Percentiles rank a stretch among this genome's conserved stretches.
phyloP scores from a whole-genome alignment of 2,797 vertebrate genomes.

The Anguilla obscura region DNA sequence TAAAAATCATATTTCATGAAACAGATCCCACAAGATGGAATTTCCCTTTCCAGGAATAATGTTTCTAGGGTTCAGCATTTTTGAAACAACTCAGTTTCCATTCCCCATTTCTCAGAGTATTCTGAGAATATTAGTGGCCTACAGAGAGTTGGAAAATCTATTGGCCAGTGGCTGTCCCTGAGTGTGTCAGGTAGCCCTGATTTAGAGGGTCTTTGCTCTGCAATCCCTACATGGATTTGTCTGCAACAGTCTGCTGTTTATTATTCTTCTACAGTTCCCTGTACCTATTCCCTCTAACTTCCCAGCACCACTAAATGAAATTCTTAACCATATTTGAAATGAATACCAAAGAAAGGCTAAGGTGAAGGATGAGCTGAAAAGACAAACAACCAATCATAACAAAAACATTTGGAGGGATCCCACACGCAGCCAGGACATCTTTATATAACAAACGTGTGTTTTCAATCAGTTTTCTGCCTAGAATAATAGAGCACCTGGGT shows the following conservation, averaged over 20 bases:
- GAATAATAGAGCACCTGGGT: neutral
- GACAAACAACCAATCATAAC: neutral
- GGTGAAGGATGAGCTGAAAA: neutral
- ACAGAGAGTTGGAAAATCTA: neutral
- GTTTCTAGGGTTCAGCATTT: neutral
- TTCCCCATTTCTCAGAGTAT: neutral
- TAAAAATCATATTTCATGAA: too few relatives aligned
- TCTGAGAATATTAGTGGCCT: neutral
- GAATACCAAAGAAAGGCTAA: neutral
- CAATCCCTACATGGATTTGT: neutral
- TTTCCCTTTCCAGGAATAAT: neutral
- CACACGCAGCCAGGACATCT: constrained; percentile 18
- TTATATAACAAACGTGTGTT: constrained; percentile 32
- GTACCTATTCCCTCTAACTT: neutral
- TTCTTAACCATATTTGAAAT: neutral
- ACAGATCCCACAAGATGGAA: neutral
- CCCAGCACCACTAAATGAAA: neutral
- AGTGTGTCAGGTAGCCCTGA: neutral
- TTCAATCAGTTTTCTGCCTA: neutral
- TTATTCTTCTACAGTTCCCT: neutral
- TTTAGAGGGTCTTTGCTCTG: neutral
- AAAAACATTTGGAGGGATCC: constrained; percentile 32
- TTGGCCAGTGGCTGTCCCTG: neutral
- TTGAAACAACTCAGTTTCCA: neutral
- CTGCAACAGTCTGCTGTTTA: neutral